Percentiles rank a stretch among this genome's conserved stretches.
Conservation (phyloP, 2,888 invertebrate species). For the Papilio protenor region DNA sequence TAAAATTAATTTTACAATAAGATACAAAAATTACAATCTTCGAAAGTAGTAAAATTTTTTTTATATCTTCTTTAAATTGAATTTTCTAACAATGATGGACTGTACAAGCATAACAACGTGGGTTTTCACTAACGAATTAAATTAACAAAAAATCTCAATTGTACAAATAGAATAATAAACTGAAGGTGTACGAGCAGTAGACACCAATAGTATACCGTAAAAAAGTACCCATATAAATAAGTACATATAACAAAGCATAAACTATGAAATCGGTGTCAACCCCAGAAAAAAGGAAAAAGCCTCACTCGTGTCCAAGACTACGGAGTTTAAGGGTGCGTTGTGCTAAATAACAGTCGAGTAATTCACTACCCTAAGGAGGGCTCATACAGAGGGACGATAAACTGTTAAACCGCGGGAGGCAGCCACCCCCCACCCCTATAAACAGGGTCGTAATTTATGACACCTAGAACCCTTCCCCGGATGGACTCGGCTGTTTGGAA, state of each 20-base stretch:
- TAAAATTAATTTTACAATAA: no score
- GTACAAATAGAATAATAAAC: no score
- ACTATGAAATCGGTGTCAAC: conserved; percentile 8
- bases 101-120: no score
- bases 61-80: no score
- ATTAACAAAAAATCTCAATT: no score
- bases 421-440: conserved; percentile 73
- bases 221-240: background rate
- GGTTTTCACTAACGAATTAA: no score
- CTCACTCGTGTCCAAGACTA: conserved; percentile 53
- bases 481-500: conserved; percentile 48
- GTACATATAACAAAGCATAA: background rate
- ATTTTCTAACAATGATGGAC: no score
- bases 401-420: conserved; percentile 82
- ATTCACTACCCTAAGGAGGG: conserved; percentile 61
- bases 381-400: conserved; percentile 74
- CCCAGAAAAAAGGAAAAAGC: conserved; percentile 36
- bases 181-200: no score
- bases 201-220: no score
- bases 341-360: conserved; percentile 68
- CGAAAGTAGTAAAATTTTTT: no score
- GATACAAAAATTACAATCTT: no score
- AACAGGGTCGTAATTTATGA: conserved; percentile 82
- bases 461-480: conserved; percentile 67
- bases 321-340: conserved; percentile 66